Evolutionary conservation across 1,140 invertebrate genomes (phyloP).

Genomic region (Conopomorpha cramerella): DNA sequence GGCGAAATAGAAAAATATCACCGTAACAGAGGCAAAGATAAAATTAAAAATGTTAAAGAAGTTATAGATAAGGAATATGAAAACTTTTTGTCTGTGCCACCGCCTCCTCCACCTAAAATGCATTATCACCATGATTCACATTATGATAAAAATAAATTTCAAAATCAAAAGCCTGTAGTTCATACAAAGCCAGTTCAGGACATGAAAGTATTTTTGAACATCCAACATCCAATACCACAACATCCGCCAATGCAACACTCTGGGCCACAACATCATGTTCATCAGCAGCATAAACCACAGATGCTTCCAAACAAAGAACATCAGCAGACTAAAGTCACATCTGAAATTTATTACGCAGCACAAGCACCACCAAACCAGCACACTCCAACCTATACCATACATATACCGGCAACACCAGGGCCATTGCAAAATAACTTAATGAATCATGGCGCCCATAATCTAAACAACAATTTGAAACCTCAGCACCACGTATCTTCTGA

Average conservation of each 20-base stretch:
- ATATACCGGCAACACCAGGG: constrained; percentile 19
- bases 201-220: constrained; percentile 41
- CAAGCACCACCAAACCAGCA: constrained; percentile 30
- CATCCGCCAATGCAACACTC: no score
- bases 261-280: no score
- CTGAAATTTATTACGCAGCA: constrained; percentile 55
- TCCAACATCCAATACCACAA: constrained; percentile 38
- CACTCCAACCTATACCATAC: constrained; percentile 33
- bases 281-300: constrained; percentile 6
- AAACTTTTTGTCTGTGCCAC: constrained; percentile 51
- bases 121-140: constrained; percentile 24
- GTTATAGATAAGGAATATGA: constrained; percentile 53
- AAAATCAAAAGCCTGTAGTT: constrained; percentile 31
- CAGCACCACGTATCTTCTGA: no score
- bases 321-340: constrained; percentile 41
- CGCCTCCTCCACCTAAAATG: constrained; percentile 39
- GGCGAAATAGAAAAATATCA: constrained; percentile 27
- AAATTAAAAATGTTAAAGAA: constrained; percentile 28
- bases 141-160: constrained; percentile 30
- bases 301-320: constrained; percentile 1
- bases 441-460: no score
- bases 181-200: constrained; percentile 42
- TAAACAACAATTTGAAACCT: no score
- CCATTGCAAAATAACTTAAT: constrained; percentile 6
- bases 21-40: constrained; percentile 20